These are phyloP conservation scores for Caenorhabditis angaria DNA, from an alignment of 2,888 invertebrate genomes.

Conservation along the genomic window DNA sequence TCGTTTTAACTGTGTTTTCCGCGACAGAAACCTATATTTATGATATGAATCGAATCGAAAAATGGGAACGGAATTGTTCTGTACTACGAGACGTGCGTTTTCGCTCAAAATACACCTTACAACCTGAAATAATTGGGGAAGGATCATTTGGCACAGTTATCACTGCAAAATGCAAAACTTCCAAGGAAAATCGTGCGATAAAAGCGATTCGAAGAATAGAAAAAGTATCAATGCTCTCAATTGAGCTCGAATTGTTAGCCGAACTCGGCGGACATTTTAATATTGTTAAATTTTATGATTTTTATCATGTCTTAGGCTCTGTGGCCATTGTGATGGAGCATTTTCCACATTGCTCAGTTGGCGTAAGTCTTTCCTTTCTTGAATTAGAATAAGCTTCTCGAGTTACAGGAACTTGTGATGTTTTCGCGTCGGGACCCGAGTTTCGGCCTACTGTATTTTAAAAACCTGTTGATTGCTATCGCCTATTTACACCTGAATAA, in stretches of 20 bases:
- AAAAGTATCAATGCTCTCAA: conserved; percentile 26
- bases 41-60: conserved; percentile 8
- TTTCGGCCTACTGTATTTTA: conserved; percentile 27
- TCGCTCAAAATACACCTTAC: conserved; percentile 17
- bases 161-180: conserved; percentile 17
- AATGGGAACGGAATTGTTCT: conserved; percentile 36
- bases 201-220: conserved; percentile 38
- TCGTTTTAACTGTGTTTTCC: conserved; percentile 2
- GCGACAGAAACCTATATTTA: conserved; percentile 5
- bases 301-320: conserved; percentile 25
- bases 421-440: conserved; percentile 13
- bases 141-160: conserved; percentile 43
- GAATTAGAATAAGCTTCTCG: neutral
- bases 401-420: conserved; percentile 16
- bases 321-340: conserved; percentile 33
- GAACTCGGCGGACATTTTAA: conserved; percentile 41
- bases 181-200: conserved; percentile 20
- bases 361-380: conserved; percentile 1
- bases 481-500: conserved; percentile 34
- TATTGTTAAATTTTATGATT: conserved; percentile 34
- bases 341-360: conserved; percentile 30
- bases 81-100: conserved; percentile 21
- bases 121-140: conserved; percentile 30
- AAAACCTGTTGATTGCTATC: conserved; percentile 28
- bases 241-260: conserved; percentile 29